These are phyloP conservation scores for Drosophila colorata DNA, from an alignment of 2,888 invertebrate genomes.

Conservation along the genomic window DNA sequence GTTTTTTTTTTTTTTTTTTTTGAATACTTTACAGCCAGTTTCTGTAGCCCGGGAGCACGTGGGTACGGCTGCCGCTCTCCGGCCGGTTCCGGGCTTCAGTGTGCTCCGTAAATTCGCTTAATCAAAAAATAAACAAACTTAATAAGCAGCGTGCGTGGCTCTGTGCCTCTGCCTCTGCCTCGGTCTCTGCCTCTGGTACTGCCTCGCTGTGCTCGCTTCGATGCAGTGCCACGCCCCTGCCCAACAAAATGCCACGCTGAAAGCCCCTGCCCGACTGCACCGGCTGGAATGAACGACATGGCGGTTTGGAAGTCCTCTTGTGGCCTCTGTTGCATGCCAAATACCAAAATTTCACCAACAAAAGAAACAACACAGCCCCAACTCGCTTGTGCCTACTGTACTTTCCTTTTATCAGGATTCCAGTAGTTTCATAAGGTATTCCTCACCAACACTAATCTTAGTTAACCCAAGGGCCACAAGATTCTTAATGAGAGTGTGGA, in stretches of 20 bases:
- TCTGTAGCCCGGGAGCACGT: slow-evolving; percentile 43
- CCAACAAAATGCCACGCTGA: slow-evolving; percentile 3
- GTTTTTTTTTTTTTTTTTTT: slow-evolving; percentile 14
- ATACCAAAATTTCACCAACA: slow-evolving; percentile 49
- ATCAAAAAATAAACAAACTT: slow-evolving; percentile 76
- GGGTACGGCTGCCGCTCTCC: slow-evolving; percentile 18
- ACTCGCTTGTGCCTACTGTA: slow-evolving; percentile 22
- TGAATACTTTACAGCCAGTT: slow-evolving; percentile 40
- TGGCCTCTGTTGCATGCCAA: slow-evolving; percentile 46
- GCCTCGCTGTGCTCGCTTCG: slow-evolving; percentile 45
- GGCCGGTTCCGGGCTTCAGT: slow-evolving; percentile 24
- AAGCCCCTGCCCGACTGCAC: slow-evolving; percentile 19
- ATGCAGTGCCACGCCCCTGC: slow-evolving; percentile 43
- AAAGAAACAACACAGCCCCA: slow-evolving; percentile 17
- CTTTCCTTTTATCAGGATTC: background rate
- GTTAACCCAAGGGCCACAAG: too few species aligned
- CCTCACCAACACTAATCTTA: too few species aligned
- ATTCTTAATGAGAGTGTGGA: too few species aligned
- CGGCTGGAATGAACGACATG: slow-evolving; percentile 1
- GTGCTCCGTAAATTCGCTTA: slow-evolving; percentile 66
- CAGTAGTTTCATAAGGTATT: too few species aligned
- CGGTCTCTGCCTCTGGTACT: background rate
- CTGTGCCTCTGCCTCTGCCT: slow-evolving; percentile 3
- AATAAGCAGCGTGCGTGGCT: slow-evolving; percentile 59
- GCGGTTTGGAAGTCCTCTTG: slow-evolving; percentile 19